A percentile compares a stretch with the other conserved stretches of the same genome.
These are phyloP conservation scores for Aphaenogaster rudis DNA, from an alignment of 1,140 invertebrate species.

Conservation along the genomic window DNA sequence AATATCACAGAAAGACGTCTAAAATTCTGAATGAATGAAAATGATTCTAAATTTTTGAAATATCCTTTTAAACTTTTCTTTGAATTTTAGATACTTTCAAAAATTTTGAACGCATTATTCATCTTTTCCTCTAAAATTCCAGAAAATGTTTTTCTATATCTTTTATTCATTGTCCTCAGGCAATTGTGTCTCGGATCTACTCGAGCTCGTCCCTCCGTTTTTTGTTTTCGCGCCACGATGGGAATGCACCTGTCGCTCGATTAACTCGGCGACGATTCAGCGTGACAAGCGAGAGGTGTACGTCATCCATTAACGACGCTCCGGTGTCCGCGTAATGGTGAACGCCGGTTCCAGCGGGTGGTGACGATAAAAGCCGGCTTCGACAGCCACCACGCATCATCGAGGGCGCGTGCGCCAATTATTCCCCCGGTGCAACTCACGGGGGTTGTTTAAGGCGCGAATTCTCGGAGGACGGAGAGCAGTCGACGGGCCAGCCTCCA, in stretches of 20 bases:
- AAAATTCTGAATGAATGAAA: background rate
- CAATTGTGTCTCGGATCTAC: background rate
- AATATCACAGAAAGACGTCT: background rate
- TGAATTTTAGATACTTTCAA: background rate
- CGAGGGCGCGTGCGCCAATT: conserved; percentile 66
- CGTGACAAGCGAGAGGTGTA: background rate
- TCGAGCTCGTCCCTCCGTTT: background rate
- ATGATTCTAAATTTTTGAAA: background rate
- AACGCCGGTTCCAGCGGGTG: conserved; percentile 31
- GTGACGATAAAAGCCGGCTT: background rate
- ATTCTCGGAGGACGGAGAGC: conserved; percentile 62
- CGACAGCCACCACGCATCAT: conserved; percentile 3
- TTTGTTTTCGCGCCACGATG: background rate
- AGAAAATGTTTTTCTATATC: background rate
- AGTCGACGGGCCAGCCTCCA: conserved; percentile 71
- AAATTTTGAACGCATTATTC: background rate
- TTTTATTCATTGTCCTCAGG: background rate
- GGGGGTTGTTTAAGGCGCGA: conserved; percentile 77
- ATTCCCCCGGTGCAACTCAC: conserved; percentile 46
- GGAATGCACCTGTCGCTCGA: background rate
- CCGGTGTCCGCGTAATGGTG: conserved; percentile 11
- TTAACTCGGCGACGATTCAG: conserved; percentile 31
- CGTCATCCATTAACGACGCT: conserved; percentile 49
- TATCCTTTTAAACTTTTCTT: background rate
- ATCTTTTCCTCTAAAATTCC: background rate